These are phyloP conservation scores for Steatornis caripensis DNA, from an alignment of 2,113 vertebrate species.

Conservation along the genomic window DNA sequence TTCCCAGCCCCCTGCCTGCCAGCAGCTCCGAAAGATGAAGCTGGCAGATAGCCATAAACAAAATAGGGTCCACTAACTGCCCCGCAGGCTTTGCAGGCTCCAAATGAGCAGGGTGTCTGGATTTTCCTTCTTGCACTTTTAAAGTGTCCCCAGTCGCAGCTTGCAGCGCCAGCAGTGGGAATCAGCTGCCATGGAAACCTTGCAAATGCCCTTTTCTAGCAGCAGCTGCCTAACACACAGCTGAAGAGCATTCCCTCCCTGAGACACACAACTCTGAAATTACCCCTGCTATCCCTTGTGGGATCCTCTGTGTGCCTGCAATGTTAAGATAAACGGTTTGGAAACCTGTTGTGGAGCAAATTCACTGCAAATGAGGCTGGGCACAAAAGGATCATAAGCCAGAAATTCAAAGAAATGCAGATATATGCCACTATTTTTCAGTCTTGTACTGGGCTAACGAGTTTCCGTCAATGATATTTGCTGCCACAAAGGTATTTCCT, in stretches of 20 bases:
- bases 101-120: not conserved
- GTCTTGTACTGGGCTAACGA: not conserved
- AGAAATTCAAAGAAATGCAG: slow-evolving; percentile 4
- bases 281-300: not conserved
- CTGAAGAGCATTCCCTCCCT: not conserved
- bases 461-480: not conserved
- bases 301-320: not conserved
- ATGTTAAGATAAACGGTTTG: not conserved
- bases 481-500: slow-evolving; percentile 19
- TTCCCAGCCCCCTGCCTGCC: not conserved
- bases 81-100: not conserved
- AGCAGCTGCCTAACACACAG: not conserved
- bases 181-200: slow-evolving; percentile 71
- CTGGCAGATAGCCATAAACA: not conserved
- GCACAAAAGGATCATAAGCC: not conserved
- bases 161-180: slow-evolving; percentile 40
- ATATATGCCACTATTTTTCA: not conserved
- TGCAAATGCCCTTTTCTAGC: slow-evolving; percentile 47
- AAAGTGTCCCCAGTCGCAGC: slow-evolving; percentile 19
- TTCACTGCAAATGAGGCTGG: not conserved
- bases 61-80: not conserved
- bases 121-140: slow-evolving; percentile 18
- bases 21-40: not conserved
- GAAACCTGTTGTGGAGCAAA: not conserved
- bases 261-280: not conserved